Evolutionary conservation across 2,888 invertebrate genomes (phyloP), one percentile per base, ranked within the genome.

Genomic region (Metacarcinus magister): DNA sequence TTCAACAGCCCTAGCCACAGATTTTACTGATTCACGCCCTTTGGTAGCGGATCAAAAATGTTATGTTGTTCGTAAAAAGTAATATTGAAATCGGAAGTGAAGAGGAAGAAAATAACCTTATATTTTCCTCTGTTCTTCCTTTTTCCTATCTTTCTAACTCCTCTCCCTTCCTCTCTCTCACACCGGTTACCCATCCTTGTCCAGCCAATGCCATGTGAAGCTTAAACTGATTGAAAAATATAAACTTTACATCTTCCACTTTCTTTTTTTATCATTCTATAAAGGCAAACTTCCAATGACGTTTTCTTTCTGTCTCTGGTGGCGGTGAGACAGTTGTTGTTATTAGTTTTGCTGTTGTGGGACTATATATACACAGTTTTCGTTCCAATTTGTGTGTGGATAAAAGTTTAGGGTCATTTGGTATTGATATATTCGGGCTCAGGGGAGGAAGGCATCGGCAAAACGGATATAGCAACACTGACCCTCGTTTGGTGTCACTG

Each of bases 161-260:
- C 67, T 39, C n/a, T 93, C 93, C 13, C n/a, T 67, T 43, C 67
- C 43, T 67, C 75, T 92, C 67, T 39, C 93, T 67, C 28, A n/a
- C 75, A 8, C 7, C 28, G 8, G n/a, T 75, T 0, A n/a, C 75
- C 28, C 28, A n/a, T 7, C 75, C 60, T 16, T 60, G 13, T 1
- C 60, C 60, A 0, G 16, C 23, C 19, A 2, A 16, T 60, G 60
- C 23, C 60, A 19, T 16, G 60, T 4, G 23, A 2, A 60, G 60
- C 60, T 8, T 60, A 19, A 16, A 60, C 60, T 60, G 60, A 60
- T 60, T 19, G 19, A 19, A 60, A 19, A 19, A 60, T 2, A 60
- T 1, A 54, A 4, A 60, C 23, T 60, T 60, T 19, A 19, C 0
- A 19, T 60, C 19, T 60, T 60, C 23, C 60, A 43, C 90, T 10